Percentiles rank a stretch among this genome's conserved stretches.
These are phyloP conservation scores for Ylistrum balloti DNA, from an alignment of 1,140 invertebrate genomes.

Conservation along the genomic window DNA sequence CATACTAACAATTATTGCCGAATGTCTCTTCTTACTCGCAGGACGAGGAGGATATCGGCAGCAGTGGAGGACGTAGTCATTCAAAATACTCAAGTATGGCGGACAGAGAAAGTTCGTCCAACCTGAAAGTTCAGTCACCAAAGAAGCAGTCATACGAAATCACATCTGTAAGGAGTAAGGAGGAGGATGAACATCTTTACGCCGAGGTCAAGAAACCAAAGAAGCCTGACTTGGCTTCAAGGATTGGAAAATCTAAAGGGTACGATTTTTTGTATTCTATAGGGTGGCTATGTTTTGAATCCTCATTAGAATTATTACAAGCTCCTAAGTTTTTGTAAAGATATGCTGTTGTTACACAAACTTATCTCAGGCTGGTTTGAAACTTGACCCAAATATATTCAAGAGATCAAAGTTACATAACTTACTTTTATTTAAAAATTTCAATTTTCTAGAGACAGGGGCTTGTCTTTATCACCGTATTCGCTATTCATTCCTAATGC, in stretches of 20 bases:
- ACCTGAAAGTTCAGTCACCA: slow-evolving; percentile 50
- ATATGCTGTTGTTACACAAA: too few relatives aligned
- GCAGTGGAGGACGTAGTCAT: background rate
- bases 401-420: too few relatives aligned
- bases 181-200: slow-evolving; percentile 48
- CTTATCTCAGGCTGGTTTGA: too few relatives aligned
- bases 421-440: too few relatives aligned
- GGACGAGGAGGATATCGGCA: slow-evolving; percentile 31
- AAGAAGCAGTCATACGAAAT: slow-evolving; percentile 55
- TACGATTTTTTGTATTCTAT: background rate
- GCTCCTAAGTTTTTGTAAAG: too few relatives aligned
- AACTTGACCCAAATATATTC: too few relatives aligned
- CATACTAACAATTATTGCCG: background rate
- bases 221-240: background rate
- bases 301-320: too few relatives aligned
- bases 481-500: too few relatives aligned
- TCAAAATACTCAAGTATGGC: slow-evolving; percentile 32
- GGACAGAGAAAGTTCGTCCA: slow-evolving; percentile 22
- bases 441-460: too few relatives aligned
- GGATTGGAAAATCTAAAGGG: background rate
- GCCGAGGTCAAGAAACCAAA: slow-evolving; percentile 52
- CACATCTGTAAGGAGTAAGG: background rate
- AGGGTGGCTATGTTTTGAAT: too few relatives aligned
- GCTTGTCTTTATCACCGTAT: too few relatives aligned
- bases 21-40: background rate